Conservation (phyloP, 2,888 invertebrate species). For the Lathronympha strigana region DNA sequence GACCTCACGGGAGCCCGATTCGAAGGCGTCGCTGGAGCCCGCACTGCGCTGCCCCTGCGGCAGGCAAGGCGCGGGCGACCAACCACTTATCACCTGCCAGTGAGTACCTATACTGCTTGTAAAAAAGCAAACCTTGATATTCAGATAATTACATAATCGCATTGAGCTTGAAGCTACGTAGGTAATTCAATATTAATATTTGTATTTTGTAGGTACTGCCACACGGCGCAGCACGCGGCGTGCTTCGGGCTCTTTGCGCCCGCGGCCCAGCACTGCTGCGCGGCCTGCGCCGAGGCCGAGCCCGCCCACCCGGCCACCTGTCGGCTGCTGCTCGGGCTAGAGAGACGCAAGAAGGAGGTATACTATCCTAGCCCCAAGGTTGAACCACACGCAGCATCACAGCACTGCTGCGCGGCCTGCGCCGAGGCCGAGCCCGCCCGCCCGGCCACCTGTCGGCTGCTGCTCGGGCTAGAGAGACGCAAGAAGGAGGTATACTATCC, state of each 20-base stretch:
- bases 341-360: conserved; percentile 56
- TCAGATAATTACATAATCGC: no score
- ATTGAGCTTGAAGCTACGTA: no score
- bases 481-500: conserved; percentile 3
- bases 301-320: conserved; percentile 52
- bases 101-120: conserved; percentile 58
- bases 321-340: conserved; percentile 48
- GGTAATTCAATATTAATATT: no score
- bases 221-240: conserved; percentile 62
- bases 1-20: neutral
- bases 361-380: neutral
- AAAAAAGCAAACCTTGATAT: neutral
- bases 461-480: neutral
- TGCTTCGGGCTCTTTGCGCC: conserved; percentile 59
- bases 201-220: conserved; percentile 71
- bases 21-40: conserved; percentile 4
- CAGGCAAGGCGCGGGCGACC: conserved; percentile 46
- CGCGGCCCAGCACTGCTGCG: conserved; percentile 56
- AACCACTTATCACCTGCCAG: conserved; percentile 60
- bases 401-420: neutral
- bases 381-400: neutral
- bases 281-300: conserved; percentile 53
- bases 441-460: neutral
- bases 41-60: conserved; percentile 61
- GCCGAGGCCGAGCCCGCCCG: neutral